Conservation (phyloP, 2,797 vertebrate species). For the Adrianichthys oophorus region DNA sequence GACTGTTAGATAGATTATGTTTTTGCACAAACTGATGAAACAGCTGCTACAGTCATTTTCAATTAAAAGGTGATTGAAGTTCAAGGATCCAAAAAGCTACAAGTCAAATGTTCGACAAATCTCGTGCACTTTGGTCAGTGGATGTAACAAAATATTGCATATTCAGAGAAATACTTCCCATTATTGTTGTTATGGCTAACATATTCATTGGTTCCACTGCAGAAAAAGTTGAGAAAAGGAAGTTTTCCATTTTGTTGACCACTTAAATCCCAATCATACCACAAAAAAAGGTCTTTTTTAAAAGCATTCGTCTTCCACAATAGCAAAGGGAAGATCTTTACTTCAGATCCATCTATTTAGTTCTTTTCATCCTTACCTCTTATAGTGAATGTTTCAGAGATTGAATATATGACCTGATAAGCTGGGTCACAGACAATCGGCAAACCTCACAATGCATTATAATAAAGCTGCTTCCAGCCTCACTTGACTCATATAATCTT, state of each 20-base stretch:
- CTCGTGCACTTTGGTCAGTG: too few species aligned
- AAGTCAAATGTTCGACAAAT: neutral
- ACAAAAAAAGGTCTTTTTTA: too few species aligned
- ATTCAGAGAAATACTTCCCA: too few species aligned
- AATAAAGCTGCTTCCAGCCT: neutral
- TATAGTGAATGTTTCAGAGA: neutral
- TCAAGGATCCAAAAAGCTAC: neutral
- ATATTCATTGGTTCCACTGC: too few species aligned
- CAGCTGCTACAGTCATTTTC: slow-evolving; percentile 1
- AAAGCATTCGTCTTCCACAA: too few species aligned
- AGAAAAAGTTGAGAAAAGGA: too few species aligned
- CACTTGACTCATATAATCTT: neutral
- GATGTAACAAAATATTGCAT: too few species aligned
- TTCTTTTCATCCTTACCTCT: neutral
- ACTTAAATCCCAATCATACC: too few species aligned
- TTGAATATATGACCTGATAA: slow-evolving; percentile 7
- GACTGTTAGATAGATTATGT: slow-evolving; percentile 10
- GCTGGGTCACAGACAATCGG: neutral
- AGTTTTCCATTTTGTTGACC: too few species aligned
- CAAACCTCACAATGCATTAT: neutral
- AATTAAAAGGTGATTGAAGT: slow-evolving; percentile 8
- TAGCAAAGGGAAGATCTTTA: too few species aligned
- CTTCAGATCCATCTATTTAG: neutral
- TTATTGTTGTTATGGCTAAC: too few species aligned
- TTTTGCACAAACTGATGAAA: slow-evolving; percentile 3